Conservation (phyloP, 2,797 vertebrate genomes). For the Amblyraja radiata region DNA sequence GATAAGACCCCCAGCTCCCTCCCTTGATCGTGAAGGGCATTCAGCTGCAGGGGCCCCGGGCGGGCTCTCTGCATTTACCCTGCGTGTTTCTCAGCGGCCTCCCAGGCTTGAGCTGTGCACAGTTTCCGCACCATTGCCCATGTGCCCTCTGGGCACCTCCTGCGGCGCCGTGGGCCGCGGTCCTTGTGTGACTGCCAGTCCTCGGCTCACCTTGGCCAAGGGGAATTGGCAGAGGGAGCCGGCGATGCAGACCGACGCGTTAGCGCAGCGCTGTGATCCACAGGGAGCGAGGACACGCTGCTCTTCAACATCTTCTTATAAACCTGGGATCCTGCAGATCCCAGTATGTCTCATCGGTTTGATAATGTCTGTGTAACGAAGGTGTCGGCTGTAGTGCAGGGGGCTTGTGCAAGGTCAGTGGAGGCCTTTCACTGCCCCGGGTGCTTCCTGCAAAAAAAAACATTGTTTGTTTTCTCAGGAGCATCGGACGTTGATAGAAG, state of each 20-base stretch:
- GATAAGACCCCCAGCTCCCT: no score
- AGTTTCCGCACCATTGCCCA: background rate
- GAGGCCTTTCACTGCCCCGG: no score
- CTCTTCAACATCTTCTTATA: background rate
- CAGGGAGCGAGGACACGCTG: background rate
- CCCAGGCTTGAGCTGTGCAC: background rate
- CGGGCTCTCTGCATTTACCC: background rate
- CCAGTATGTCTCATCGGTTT: background rate
- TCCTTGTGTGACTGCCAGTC: background rate
- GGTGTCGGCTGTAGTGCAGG: background rate
- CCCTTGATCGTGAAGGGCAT: no score
- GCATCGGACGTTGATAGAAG: no score
- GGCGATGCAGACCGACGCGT: no score
- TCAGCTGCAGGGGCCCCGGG: no score
- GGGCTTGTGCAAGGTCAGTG: no score
- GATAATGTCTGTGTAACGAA: background rate
- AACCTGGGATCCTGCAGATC: background rate
- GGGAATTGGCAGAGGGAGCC: background rate
- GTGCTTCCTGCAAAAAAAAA: no score
- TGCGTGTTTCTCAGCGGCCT: no score
- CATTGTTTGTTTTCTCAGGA: no score
- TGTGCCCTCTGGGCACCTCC: background rate
- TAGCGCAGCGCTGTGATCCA: background rate
- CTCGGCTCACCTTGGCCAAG: background rate
- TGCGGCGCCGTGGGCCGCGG: background rate